Conservation (phyloP, 2,113 vertebrate genomes). For the Seriola quinqueradiata region DNA sequence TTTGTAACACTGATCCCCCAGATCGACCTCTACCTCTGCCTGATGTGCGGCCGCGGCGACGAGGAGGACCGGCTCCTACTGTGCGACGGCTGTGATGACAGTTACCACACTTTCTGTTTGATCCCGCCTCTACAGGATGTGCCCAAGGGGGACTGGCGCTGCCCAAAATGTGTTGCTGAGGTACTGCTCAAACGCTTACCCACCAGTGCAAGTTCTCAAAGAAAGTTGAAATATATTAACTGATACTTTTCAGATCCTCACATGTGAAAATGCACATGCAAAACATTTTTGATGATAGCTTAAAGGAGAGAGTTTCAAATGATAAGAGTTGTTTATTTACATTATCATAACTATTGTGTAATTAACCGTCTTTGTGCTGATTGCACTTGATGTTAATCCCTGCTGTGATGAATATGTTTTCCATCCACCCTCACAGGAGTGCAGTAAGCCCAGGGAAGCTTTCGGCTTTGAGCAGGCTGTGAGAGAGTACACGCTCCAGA, state of each 20-base stretch:
- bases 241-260: too few relatives aligned
- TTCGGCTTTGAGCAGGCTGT: slow-evolving; percentile 98
- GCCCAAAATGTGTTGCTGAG: slow-evolving; percentile 97
- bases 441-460: slow-evolving; percentile 97
- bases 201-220: not conserved
- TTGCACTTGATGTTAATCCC: not conserved
- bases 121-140: slow-evolving; percentile 97
- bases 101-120: slow-evolving; percentile 98
- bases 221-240: not conserved
- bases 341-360: not conserved
- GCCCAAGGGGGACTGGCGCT: slow-evolving; percentile 98
- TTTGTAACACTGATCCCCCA: slow-evolving; percentile 58
- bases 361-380: not conserved
- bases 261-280: not conserved
- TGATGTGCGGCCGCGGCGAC: slow-evolving; percentile 95
- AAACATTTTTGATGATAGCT: too few relatives aligned
- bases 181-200: slow-evolving; percentile 75
- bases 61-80: slow-evolving; percentile 95
- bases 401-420: not conserved
- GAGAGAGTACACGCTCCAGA: slow-evolving; percentile 95
- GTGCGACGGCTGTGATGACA: slow-evolving; percentile 98
- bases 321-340: not conserved
- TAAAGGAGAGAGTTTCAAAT: too few relatives aligned
- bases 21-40: slow-evolving; percentile 97
- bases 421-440: slow-evolving; percentile 86